Base-by-base conservation (phyloP, 2,797 vertebrate genomes). In the Balearica regulorum region DNA sequence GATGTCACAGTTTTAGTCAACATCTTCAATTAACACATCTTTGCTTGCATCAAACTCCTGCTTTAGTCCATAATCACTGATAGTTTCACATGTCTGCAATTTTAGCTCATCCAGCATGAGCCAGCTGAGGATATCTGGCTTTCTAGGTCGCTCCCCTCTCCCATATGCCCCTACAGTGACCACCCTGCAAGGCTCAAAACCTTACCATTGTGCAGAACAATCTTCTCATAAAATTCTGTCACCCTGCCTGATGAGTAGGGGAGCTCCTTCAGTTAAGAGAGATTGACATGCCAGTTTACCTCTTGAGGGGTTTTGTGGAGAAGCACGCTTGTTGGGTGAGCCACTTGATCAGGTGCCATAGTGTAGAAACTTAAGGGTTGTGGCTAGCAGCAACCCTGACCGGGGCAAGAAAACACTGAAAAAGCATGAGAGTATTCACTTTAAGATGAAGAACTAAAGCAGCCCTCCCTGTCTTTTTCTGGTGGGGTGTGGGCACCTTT, bases 281-380 rank as follows among this genome's bases (percentile, higher is more conserved):
- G 25, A 46, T 24, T 0, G 0, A 7, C 6, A 5, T 11, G 11
- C 18, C 25, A 24, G 26, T 57, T 57, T 44, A 19, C 16, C 24
- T 62, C 17, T 21, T 68, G 29, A 41, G 24, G 7, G 24, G 3
- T n/a, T 57, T 53, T 12, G 3, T 55, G 48, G 24, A 66, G 58
- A 65, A 66, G 49, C 16, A 29, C 16, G 7, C 22, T 29, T 49
- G 4, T 5, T 5, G 22, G 6, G 4, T 39, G 29, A 64, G 16
- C n/a, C 21, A 26, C 37, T 41, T 41, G 16, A 46, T 57, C 43
- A 41, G 15, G 21, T 53, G 9, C 37, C 19, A 6, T 33, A 37
- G 13, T 35, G 22, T 25, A 78, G 71, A 33, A 82, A 29, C 26
- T 16, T 46, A 28, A 5, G 8, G 26, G 16, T 48, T 51, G 10